Evolutionary conservation across 2,888 invertebrate genomes (phyloP).

Genomic region (Schrankia costaestrigalis): DNA sequence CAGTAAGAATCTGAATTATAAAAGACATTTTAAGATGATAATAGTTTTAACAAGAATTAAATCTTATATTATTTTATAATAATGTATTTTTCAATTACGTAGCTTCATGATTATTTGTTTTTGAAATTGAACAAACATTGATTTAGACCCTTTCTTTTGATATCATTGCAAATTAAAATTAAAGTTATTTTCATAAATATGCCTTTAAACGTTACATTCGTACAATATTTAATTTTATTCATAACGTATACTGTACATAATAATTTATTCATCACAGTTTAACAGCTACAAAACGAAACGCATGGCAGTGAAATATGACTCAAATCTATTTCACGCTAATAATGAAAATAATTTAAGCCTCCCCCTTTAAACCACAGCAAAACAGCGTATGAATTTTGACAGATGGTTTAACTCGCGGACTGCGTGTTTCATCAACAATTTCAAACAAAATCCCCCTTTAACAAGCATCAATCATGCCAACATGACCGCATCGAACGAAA

Average conservation of each 20-base stretch:
- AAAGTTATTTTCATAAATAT: too few relatives aligned
- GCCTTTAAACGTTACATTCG: too few relatives aligned
- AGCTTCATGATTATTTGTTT: too few relatives aligned
- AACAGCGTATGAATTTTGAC: conserved; percentile 10
- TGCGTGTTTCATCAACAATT: conserved; percentile 7
- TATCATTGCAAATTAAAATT: too few relatives aligned
- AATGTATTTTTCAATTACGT: too few relatives aligned
- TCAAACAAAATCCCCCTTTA: conserved; percentile 18
- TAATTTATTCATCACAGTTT: too few relatives aligned
- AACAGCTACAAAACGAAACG: not conserved
- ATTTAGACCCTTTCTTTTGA: too few relatives aligned
- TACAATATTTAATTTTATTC: too few relatives aligned
- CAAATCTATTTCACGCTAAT: not conserved
- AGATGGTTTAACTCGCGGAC: conserved; percentile 17
- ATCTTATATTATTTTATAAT: too few relatives aligned
- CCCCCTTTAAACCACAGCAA: not conserved
- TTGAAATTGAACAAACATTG: too few relatives aligned
- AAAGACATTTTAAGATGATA: conserved; percentile 22
- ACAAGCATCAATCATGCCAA: conserved; percentile 31
- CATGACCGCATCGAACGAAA: conserved; percentile 28
- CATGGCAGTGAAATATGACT: not conserved
- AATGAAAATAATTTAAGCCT: conserved; percentile 1
- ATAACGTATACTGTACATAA: too few relatives aligned
- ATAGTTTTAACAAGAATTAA: not conserved
- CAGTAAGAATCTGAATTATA: conserved; percentile 27